Evolutionary conservation across 1,140 invertebrate species (phyloP).

Genomic region (Orchestia grillus): DNA sequence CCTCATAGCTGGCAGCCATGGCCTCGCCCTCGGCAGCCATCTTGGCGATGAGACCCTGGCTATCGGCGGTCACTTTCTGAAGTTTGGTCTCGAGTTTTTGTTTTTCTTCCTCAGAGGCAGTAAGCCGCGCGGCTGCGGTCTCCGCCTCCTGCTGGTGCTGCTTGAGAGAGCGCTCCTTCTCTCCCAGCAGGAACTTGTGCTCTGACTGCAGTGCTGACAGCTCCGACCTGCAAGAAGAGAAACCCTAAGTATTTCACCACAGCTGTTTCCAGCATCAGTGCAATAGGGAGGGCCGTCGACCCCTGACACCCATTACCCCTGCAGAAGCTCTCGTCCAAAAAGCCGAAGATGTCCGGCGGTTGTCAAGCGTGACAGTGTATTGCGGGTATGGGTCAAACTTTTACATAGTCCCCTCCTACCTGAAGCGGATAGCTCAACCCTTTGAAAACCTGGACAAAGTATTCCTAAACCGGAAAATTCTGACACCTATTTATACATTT

Average conservation of each 20-base stretch:
- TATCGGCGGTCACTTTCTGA: conserved; percentile 61
- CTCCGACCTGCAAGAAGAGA: conserved; percentile 61
- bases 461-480: too few relatives aligned
- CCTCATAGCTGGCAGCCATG: conserved; percentile 64
- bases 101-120: conserved; percentile 54
- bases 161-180: conserved; percentile 60
- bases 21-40: conserved; percentile 64
- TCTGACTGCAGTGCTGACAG: conserved; percentile 63
- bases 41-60: conserved; percentile 62
- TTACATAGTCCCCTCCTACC: too few relatives aligned
- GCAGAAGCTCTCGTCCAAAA: neutral
- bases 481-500: too few relatives aligned
- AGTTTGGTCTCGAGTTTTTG: conserved; percentile 61
- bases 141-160: conserved; percentile 56
- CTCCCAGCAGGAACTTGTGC: conserved; percentile 63
- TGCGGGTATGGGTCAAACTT: neutral
- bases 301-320: neutral
- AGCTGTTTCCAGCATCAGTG: too few relatives aligned
- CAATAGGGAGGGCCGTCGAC: neutral
- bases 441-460: too few relatives aligned
- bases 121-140: conserved; percentile 57
- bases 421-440: too few relatives aligned
- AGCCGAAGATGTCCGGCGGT: neutral
- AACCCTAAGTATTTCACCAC: neutral
- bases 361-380: neutral